These are phyloP conservation scores for Onychostruthus taczanowskii DNA, from an alignment of 2,113 vertebrate genomes.

Conservation along the genomic window DNA sequence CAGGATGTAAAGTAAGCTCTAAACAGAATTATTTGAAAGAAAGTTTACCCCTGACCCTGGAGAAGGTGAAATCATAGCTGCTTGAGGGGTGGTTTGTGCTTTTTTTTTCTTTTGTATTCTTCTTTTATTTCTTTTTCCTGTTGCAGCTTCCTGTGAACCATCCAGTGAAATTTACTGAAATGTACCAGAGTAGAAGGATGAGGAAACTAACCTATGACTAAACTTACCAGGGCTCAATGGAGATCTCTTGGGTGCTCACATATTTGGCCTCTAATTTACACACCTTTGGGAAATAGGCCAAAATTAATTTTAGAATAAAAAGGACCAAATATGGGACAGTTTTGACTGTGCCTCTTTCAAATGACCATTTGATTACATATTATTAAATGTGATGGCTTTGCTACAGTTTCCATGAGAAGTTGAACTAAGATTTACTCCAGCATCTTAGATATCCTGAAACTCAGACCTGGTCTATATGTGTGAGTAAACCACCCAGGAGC, in stretches of 20 bases:
- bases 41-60: neutral
- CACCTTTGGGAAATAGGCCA: neutral
- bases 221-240: neutral
- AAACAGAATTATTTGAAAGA: neutral
- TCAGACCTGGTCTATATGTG: neutral
- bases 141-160: neutral
- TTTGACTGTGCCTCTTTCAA: neutral
- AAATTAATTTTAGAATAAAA: neutral
- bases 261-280: neutral
- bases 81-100: neutral
- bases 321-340: neutral
- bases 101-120: neutral
- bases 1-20: neutral
- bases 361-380: neutral
- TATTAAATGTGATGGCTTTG: neutral
- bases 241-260: neutral
- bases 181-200: neutral
- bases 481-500: neutral
- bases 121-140: neutral
- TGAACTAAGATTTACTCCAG: neutral
- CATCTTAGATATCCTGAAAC: neutral
- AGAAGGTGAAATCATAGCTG: neutral
- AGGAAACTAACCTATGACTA: neutral
- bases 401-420: neutral
- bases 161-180: neutral